Conservation (phyloP, 2,888 invertebrate genomes). For the Dicyrtoma fusca region DNA sequence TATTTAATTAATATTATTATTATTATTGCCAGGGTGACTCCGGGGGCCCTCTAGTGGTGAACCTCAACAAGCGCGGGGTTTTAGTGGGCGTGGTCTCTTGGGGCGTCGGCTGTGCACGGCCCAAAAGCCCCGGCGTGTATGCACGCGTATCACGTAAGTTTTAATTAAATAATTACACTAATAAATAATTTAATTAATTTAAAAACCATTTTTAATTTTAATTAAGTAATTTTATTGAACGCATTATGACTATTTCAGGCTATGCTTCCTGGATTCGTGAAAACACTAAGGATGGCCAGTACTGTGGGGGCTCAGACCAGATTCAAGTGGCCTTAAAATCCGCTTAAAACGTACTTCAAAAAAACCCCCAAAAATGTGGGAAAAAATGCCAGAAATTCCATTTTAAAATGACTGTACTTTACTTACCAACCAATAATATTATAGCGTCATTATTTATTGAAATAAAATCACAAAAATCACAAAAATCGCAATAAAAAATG, state of each 20-base stretch:
- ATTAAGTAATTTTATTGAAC: too few relatives aligned
- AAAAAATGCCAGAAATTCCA: too few relatives aligned
- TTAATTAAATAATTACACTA: neutral
- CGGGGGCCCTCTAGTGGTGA: conserved; percentile 46
- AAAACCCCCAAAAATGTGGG: too few relatives aligned
- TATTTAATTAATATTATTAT: conserved; percentile 2
- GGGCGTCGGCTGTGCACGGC: conserved; percentile 39
- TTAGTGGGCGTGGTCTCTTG: conserved; percentile 47
- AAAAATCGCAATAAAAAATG: too few relatives aligned
- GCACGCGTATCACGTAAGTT: conserved; percentile 41
- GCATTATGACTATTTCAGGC: conserved; percentile 34
- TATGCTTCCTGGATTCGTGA: conserved; percentile 43
- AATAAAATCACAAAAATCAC: too few relatives aligned
- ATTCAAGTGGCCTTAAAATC: too few relatives aligned
- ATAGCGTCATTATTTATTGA: too few relatives aligned
- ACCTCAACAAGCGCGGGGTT: conserved; percentile 33
- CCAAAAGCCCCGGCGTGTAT: conserved; percentile 45
- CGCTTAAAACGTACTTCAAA: too few relatives aligned
- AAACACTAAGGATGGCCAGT: conserved; percentile 42
- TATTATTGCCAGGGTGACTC: conserved; percentile 41
- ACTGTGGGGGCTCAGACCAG: conserved; percentile 33
- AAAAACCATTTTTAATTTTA: too few relatives aligned
- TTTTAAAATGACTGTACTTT: too few relatives aligned
- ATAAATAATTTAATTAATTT: too few relatives aligned
- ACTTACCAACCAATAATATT: too few relatives aligned